Evolutionary conservation across 2,113 vertebrate species (phyloP).

Genomic region (Acanthochromis polyacanthus): DNA sequence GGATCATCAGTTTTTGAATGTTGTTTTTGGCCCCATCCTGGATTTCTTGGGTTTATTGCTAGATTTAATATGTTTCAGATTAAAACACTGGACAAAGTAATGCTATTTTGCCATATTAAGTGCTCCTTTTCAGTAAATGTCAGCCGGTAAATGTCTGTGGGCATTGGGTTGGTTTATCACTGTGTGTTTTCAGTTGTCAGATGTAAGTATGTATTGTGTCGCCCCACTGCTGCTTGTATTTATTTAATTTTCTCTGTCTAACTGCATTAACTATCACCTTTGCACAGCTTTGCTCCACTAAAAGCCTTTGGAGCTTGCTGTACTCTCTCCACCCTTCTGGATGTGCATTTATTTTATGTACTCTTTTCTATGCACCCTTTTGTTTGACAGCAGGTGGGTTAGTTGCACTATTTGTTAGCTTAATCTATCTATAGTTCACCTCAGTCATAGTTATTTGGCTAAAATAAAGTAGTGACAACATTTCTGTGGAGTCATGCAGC

Average conservation of each 20-base stretch:
- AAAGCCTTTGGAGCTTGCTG: conserved; percentile 12
- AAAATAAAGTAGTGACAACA: no score
- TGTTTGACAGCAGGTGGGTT: not conserved
- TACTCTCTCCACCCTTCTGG: not conserved
- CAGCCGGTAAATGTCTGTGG: conserved; percentile 30
- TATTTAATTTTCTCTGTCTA: conserved; percentile 34
- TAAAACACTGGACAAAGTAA: conserved; percentile 37
- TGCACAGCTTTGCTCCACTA: conserved; percentile 48
- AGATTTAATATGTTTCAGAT: conserved; percentile 40
- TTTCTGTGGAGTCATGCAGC: not conserved
- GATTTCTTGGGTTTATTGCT: conserved; percentile 37
- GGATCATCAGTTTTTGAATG: conserved; percentile 59
- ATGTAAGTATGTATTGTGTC: conserved; percentile 22
- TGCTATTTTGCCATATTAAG: conserved; percentile 44
- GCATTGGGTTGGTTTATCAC: conserved; percentile 51
- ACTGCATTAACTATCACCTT: conserved; percentile 51
- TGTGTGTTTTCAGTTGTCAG: conserved; percentile 52
- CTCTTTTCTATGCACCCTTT: not conserved
- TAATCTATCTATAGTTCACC: not conserved
- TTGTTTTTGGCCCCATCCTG: conserved; percentile 46
- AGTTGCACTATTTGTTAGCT: not conserved
- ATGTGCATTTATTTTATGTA: not conserved
- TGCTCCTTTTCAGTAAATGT: conserved; percentile 27
- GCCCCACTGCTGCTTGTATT: conserved; percentile 49
- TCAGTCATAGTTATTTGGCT: conserved; percentile 7